Conservation (phyloP, 1,140 invertebrate genomes). For the Cecropterus lyciades region DNA sequence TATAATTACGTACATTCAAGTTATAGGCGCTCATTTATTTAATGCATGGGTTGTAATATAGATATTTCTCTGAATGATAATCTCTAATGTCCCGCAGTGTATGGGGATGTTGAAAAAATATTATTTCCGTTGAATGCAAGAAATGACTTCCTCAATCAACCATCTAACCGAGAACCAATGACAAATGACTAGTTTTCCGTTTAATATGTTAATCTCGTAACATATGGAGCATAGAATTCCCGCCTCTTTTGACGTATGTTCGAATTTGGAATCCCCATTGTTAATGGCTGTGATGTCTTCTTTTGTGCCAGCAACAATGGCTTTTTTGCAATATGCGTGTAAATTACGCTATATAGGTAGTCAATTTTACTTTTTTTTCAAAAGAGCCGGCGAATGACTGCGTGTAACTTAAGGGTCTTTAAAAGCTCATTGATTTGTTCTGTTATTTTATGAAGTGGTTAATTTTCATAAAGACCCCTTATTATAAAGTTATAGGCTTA, state of each 20-base stretch:
- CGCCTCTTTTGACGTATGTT: constrained; percentile 66
- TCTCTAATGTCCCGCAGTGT: constrained; percentile 62
- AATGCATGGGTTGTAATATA: constrained; percentile 53
- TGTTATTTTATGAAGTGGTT: constrained; percentile 69
- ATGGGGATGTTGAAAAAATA: constrained; percentile 73
- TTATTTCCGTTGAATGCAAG: constrained; percentile 77
- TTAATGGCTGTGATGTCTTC: constrained; percentile 76
- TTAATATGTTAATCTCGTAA: constrained; percentile 77
- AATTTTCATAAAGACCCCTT: constrained; percentile 51
- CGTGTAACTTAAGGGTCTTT: constrained; percentile 63
- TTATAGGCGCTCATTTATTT: constrained; percentile 38
- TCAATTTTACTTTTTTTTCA: constrained; percentile 53
- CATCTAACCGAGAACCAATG: constrained; percentile 56
- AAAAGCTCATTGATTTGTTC: constrained; percentile 66
- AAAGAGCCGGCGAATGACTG: constrained; percentile 60
- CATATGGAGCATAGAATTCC: constrained; percentile 77
- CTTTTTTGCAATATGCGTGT: constrained; percentile 73
- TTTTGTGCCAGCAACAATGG: constrained; percentile 77
- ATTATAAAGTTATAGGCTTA: constrained; percentile 46
- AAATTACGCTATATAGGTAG: constrained; percentile 65
- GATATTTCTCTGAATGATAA: constrained; percentile 55
- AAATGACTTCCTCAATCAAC: constrained; percentile 83
- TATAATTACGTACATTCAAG: neutral
- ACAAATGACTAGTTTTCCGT: constrained; percentile 71
- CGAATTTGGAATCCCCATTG: constrained; percentile 67